Evolutionary conservation across 1,140 invertebrate genomes (phyloP), one percentile per base, ranked within the genome.

Genomic region (Zaprionus nigranus): DNA sequence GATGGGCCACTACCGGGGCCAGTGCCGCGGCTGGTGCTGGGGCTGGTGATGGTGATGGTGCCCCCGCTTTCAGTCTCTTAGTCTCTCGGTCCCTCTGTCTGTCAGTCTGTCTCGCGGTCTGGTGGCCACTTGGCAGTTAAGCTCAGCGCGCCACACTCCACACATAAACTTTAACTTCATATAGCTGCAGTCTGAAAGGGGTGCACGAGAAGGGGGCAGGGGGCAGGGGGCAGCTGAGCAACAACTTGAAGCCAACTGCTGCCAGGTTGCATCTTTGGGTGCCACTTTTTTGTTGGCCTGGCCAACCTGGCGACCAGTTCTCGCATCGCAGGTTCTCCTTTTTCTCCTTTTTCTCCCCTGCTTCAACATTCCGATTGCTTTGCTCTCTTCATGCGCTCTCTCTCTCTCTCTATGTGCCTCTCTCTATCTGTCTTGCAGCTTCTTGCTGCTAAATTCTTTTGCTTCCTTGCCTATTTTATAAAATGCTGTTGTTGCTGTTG

Each of bases 221-320:
- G 13, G 28, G 34, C 22, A 22, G 34, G 22, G 62, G 81, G 77
- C 49, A 75, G 56, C 60, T 49, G 36, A 12, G 56, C 65, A 69
- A 74, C 65, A 60, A 67, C 57, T 61, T 54, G 64, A 54, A 71
- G 36, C 68, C 40, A 46, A 46, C 40, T 81, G 71, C 79, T 73
- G 77, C 81, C 73, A 79, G 80, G 78, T 63, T 82, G 81, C 81
- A 84, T 76, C 81, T 82, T 84, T 87, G 82, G 80, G 82, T 85
- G 83, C 82, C 83, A 85, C 82, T 87, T 85, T 46, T 72, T 67
- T 83, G 67, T 66, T 58, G 85, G 74, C 79, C 65, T 81, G 57
- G 57, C 58, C 53, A 64, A 63, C 40, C 40, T 46, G 40, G 62
- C 66, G 82, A 82, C 82, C 82, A 86, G 83, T 86, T 86, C 77